A percentile compares a stretch with the other conserved stretches of the same genome.
Conservation (phyloP, 2,113 vertebrate genomes). For the Lagopus leucura region DNA sequence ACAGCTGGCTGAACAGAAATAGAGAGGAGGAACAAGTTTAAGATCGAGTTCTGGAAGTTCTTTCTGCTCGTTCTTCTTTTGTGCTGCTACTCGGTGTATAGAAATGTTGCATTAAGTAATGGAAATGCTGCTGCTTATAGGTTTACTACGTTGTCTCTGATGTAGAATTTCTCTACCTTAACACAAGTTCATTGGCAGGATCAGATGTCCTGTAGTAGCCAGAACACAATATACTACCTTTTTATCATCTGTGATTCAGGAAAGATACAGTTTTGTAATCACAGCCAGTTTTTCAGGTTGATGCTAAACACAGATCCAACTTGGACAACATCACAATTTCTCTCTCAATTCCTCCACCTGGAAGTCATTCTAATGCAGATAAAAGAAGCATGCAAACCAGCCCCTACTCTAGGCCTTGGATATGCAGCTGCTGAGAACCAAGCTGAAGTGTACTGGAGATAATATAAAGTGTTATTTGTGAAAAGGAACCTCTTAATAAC, state of each 20-base stretch:
- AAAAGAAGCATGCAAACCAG: not conserved
- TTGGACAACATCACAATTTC: not conserved
- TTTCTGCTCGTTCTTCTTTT: not conserved
- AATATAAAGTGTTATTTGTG: not conserved
- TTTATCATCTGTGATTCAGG: not conserved
- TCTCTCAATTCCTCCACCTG: not conserved
- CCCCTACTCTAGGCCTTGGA: not conserved
- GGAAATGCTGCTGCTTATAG: not conserved
- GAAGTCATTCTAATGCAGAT: not conserved
- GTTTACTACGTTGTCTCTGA: not conserved
- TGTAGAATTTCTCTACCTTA: not conserved
- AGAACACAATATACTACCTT: not conserved
- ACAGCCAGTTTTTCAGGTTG: not conserved
- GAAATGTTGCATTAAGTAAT: not conserved
- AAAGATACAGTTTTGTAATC: not conserved
- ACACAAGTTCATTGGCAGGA: not conserved
- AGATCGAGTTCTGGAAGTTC: fast-evolving
- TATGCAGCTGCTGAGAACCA: not conserved
- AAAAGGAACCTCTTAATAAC: not conserved
- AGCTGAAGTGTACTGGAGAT: not conserved
- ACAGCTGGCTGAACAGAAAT: not conserved
- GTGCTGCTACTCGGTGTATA: not conserved
- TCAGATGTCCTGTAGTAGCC: not conserved
- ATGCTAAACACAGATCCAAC: not conserved
- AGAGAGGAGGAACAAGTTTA: not conserved